Base-by-base conservation (phyloP, 2,888 invertebrate species). In the Poecilobothrus nobilitatus region DNA sequence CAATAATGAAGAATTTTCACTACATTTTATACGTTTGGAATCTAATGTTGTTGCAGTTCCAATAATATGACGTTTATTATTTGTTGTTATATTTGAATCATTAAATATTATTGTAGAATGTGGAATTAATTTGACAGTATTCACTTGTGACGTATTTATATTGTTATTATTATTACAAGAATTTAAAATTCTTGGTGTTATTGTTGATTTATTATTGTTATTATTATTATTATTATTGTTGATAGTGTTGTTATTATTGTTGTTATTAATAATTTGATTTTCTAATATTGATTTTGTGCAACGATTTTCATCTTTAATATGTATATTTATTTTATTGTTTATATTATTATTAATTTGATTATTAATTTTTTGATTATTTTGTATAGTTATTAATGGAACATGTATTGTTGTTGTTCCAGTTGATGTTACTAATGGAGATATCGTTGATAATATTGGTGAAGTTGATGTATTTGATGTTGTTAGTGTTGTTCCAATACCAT, bases 401-500 rank as follows among this genome's bases (percentile, higher is more conserved):
- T 74, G 73, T 62, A 74, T 68, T 68, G 72, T 72, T 70, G 69
- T 67, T 68, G 71, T 34, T 66, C 71, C 66, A 76, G 78, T 77
- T 76, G 79, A 76, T 34, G 79, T 74, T 76, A 79, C 78, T 70
- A 78, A 71, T 65, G 76, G 33, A 79, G 75, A 72, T 76, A 79
- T 70, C 78, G 77, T 69, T 78, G 77, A 69, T 76, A 77, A 41
- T 75, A 75, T 37, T 72, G 74, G 41, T 72, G 73, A 8, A 74
- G 70, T 67, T 76, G 64, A 68, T 76, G 77, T 67, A 74, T 71
- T 27, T 67, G 69, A 41, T 75, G 70, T n/a, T 74, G 72, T 20
- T 73, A 72, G 33, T 75, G 74, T 33, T 71, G 71, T 53, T 73
- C 71, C 68, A 72, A 74, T 71, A 70, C 72, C 69, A 71, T 75